Evolutionary conservation across 2,113 vertebrate species (phyloP).

Genomic region (Gymnorhina tibicen): DNA sequence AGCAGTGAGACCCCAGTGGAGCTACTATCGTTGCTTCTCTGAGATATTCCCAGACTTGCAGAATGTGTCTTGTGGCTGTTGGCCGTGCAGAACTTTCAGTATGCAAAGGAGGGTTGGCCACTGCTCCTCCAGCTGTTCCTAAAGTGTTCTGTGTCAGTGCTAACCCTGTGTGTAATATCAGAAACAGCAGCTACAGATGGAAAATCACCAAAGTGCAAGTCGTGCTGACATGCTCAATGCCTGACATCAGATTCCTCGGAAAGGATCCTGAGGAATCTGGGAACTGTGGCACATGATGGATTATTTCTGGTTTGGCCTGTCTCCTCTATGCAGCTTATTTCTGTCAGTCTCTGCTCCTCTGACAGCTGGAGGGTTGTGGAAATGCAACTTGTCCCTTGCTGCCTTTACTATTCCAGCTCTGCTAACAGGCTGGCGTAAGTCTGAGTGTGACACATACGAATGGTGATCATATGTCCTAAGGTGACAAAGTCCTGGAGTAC

Average conservation of each 20-base stretch:
- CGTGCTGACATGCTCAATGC: neutral
- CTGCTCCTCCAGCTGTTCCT: constrained; percentile 27
- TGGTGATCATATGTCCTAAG: constrained; percentile 16
- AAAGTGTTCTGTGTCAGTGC: neutral
- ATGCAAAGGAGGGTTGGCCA: neutral
- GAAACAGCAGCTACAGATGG: constrained; percentile 42
- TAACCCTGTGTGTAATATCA: neutral
- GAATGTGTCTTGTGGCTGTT: neutral
- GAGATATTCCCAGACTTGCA: neutral
- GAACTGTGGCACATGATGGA: constrained; percentile 56
- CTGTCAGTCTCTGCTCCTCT: constrained; percentile 9
- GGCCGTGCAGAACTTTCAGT: neutral
- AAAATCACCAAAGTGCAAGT: constrained; percentile 37
- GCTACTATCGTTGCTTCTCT: neutral
- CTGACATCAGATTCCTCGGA: constrained; percentile 34
- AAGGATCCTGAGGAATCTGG: constrained; percentile 55
- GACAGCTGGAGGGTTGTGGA: constrained; percentile 49
- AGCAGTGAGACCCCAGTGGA: neutral
- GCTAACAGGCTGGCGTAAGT: neutral
- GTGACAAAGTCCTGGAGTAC: constrained; percentile 31
- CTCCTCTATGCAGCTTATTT: constrained; percentile 8
- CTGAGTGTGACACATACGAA: neutral
- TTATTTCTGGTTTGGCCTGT: constrained; percentile 61
- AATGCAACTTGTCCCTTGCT: neutral
- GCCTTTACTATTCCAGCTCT: constrained; percentile 19